Percentiles rank a stretch among this genome's conserved stretches.
These are phyloP conservation scores for Eutolmus rufibarbis DNA, from an alignment of 2,888 invertebrate species.

Conservation along the genomic window DNA sequence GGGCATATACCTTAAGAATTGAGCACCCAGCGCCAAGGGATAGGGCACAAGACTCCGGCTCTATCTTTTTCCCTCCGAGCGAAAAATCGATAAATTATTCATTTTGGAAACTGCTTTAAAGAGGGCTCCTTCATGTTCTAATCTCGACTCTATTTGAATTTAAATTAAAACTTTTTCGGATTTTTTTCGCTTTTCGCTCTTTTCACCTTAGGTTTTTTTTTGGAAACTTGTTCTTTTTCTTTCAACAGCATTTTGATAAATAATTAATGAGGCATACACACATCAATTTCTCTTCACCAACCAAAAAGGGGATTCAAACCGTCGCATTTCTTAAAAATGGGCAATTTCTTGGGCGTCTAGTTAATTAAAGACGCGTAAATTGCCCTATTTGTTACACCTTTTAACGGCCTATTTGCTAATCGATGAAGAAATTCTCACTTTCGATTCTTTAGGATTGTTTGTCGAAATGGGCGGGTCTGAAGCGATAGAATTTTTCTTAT, in stretches of 20 bases:
- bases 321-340: not conserved
- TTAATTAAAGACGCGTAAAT: conserved; percentile 18
- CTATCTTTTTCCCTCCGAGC: not conserved
- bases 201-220: not conserved
- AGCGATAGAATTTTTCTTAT: not conserved
- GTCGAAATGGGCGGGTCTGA: not conserved
- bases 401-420: not conserved
- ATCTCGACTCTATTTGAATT: conserved; percentile 40
- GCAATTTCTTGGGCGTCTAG: conserved; percentile 14
- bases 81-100: conserved; percentile 41
- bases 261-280: conserved; percentile 19
- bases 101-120: conserved; percentile 29
- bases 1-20: not conserved
- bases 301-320: not conserved
- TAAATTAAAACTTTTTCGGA: conserved; percentile 36
- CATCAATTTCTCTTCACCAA: not conserved
- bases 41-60: not conserved
- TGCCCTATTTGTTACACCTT: conserved; percentile 34
- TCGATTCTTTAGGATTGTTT: not conserved
- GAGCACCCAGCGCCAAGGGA: not conserved
- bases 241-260: conserved; percentile 4
- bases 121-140: conserved; percentile 4
- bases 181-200: not conserved
- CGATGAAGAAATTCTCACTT: not conserved
- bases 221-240: not conserved